A percentile compares a stretch with the other conserved stretches of the same genome.
Evolutionary conservation across 2,888 invertebrate species (phyloP).

Genomic region (Amphipoea lucens): DNA sequence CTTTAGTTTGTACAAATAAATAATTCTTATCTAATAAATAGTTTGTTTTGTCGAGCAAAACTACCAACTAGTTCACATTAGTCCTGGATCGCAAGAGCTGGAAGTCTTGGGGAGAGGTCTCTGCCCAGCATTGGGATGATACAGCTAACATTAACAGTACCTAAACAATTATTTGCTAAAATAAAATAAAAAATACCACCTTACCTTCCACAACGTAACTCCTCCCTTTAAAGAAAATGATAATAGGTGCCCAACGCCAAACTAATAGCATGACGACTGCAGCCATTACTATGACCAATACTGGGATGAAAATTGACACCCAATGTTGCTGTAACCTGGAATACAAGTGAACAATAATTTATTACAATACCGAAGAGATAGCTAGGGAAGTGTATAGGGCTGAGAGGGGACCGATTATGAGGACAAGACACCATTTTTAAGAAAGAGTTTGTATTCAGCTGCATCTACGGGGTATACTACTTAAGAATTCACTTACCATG

Average conservation of each 20-base stretch:
- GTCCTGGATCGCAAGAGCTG: not conserved
- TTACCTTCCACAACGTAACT: slow-evolving; percentile 64
- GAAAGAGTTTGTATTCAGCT: not conserved
- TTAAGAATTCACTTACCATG: slow-evolving; percentile 34
- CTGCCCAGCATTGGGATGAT: not conserved
- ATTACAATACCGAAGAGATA: not conserved
- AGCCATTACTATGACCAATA: slow-evolving; percentile 28
- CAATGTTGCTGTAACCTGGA: slow-evolving; percentile 44
- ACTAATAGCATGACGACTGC: slow-evolving; percentile 35
- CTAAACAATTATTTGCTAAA: not conserved
- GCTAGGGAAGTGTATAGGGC: not conserved
- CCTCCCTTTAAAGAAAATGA: slow-evolving; percentile 55
- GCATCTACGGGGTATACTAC: not conserved
- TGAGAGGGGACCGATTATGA: not conserved
- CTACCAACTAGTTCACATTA: not conserved
- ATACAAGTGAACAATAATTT: not conserved
- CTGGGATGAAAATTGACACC: slow-evolving; percentile 32
- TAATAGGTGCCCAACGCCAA: slow-evolving; percentile 37
- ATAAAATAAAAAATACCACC: not conserved
- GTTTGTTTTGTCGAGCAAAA: not conserved
- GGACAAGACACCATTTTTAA: not conserved
- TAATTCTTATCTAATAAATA: not conserved
- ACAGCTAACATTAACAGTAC: not conserved
- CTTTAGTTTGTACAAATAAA: too few species aligned
- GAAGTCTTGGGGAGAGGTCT: not conserved